Evolutionary conservation across 2,113 vertebrate genomes (phyloP), one percentile per base, ranked within the genome.

Genomic region (Paralichthys olivaceus): DNA sequence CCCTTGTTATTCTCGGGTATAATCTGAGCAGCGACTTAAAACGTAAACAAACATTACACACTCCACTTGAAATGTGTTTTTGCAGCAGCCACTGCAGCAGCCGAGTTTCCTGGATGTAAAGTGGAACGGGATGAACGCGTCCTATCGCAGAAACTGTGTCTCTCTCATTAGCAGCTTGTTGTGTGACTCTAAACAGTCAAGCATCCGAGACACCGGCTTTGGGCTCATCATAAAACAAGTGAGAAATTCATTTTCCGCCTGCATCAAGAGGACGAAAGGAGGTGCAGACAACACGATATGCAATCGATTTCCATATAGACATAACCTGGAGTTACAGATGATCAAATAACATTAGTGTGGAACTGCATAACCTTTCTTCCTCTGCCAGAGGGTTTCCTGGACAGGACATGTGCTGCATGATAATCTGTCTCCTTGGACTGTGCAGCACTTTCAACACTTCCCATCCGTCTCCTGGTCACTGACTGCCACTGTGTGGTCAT

Each of bases 401-500:
- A 59, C 64, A 69, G 72, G 58, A 80, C 82, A 74, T 64, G 82
- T 72, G 80, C 76, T 78, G 84, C 86, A 89, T 87, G 66, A 72
- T 81, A 65, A 85, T 89, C 80, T 79, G n/a, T 79, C 72, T 86
- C 66, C 63, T 63, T 69, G 69, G 73, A 62, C 72, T 77, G 67
- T 89, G 84, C 76, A 68, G 72, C 80, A 78, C 22, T 57, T 67
- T 72, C 64, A 64, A 79, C 0, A 5, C 71, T 67, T 56, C 56
- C 51, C 69, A 7, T 63, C 34, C 53, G 49, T 81, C 67, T 51
- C 45, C 7, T 79, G 84, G 75, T 90, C 79, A 51, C 63, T 77
- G 79, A 88, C 90, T 90, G 90, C 91, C 91, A 71, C 88, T 83
- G 62, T 87, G 91, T 91, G 91, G 89, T 83, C 64, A 78, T 66